These are phyloP conservation scores for Pseudomyrmex concolor DNA, from an alignment of 1,140 invertebrate species.

Conservation along the genomic window DNA sequence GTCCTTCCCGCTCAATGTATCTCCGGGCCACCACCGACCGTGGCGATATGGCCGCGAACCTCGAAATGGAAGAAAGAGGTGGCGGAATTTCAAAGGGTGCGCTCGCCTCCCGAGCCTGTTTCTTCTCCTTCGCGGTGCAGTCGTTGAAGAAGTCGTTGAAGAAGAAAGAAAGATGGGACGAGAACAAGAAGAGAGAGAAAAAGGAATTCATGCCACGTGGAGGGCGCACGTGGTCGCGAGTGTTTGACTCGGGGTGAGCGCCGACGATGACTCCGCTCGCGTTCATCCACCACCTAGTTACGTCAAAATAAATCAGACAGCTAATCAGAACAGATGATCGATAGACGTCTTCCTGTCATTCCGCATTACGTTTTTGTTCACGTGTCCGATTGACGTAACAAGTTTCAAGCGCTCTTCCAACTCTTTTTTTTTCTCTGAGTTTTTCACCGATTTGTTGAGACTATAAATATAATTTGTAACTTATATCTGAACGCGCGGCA, in stretches of 20 bases:
- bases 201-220: slow-evolving; percentile 66
- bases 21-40: slow-evolving; percentile 27
- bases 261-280: slow-evolving; percentile 6
- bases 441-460: neutral
- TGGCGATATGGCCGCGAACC: slow-evolving; percentile 18
- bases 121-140: neutral
- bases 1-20: neutral
- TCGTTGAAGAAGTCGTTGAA: neutral
- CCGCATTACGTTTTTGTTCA: neutral
- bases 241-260: slow-evolving; percentile 30
- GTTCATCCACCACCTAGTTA: slow-evolving; percentile 13
- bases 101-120: slow-evolving; percentile 1
- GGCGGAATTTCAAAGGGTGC: slow-evolving; percentile 46
- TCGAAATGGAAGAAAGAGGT: slow-evolving; percentile 57
- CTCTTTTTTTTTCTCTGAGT: neutral
- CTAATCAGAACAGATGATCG: neutral
- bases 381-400: neutral
- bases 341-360: neutral
- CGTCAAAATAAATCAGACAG: slow-evolving; percentile 14
- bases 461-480: no score
- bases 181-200: neutral
- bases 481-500: neutral
- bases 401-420: neutral
- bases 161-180: neutral
- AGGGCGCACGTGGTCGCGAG: slow-evolving; percentile 68